Base-by-base conservation (phyloP, 2,113 vertebrate species). In the Zosterops japonicus region DNA sequence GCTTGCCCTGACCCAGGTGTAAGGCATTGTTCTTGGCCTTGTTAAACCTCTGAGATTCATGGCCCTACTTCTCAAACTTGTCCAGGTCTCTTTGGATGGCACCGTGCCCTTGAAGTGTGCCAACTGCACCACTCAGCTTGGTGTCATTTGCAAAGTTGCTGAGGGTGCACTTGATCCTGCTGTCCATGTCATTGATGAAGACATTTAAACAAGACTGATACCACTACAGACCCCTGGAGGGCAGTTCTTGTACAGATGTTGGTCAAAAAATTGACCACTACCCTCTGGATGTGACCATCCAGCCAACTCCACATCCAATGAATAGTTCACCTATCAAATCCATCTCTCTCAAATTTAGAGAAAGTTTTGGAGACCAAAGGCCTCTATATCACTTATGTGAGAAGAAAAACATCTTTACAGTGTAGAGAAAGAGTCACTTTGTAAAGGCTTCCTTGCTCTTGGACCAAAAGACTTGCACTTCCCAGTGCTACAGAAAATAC, bases 81-180 rank as follows among this genome's bases (percentile, higher is more conserved):
- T 53, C 23, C 28, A 39, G 11, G 8, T 39, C 39, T 10, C 39
- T 46, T 39, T 67, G 60, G 52, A 39, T 29, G 33, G 10, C 10
- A 59, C 17, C 36, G 16, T 65, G 31, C 44, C n/a, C 61, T 60
- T 53, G 28, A 46, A 13, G 15, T n/a, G 28, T 29, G 11, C 27
- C 28, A 52, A 18, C 36, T 28, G 24, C 19, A 52, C 27, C 44
- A 65, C 56, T 46, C 33, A 74, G 16, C 56, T 39, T 23, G 59
- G 16, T 75, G 28, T 12, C 39, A 59, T 39, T 35, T 52, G 22
- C 36, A 23, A 12, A 23, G 18, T 23, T 42, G 14, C 59, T 59
- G 27, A 28, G 12, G 18, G 33, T 44, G 33, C 23, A 24, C 5
- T 59, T 0, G 0, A 52, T 67, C 33, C 52, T 0, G 2, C 33